Percentiles rank a stretch among this genome's conserved stretches.
Evolutionary conservation across 35 echinoderm and acorn worm genomes (phyloP).

Genomic region (Heliocidaris erythrogramma): DNA sequence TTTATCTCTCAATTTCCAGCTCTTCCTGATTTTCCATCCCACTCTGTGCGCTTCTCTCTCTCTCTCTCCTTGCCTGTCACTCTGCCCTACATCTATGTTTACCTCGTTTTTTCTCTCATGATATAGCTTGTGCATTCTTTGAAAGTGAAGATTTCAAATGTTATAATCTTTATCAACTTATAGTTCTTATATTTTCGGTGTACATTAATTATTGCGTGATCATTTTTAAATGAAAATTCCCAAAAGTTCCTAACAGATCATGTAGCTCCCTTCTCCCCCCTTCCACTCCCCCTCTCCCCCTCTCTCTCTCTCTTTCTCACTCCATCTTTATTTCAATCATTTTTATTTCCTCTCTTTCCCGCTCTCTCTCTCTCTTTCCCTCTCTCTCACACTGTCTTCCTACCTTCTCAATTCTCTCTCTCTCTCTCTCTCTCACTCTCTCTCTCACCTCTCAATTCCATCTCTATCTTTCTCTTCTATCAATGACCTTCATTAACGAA

Average conservation of each 20-base stretch:
- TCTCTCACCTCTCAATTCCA: too few relatives aligned
- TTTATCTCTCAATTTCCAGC: constrained; percentile 44
- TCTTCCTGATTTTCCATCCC: background rate
- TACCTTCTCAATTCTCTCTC: too few relatives aligned
- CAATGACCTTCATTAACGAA: too few relatives aligned
- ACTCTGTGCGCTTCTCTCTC: background rate
- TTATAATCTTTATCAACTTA: background rate
- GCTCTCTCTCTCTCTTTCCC: too few relatives aligned
- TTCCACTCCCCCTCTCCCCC: background rate
- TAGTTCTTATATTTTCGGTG: background rate
- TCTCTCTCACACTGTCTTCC: too few relatives aligned
- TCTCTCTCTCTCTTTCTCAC: background rate
- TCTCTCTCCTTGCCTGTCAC: background rate
- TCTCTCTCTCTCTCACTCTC: too few relatives aligned
- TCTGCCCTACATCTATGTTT: background rate
- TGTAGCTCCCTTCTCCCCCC: too few relatives aligned
- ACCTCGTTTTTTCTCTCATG: background rate
- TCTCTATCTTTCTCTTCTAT: too few relatives aligned
- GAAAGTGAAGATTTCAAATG: background rate
- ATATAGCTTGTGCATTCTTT: background rate
- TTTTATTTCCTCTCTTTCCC: too few relatives aligned
- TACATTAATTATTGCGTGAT: background rate
- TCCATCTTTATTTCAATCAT: too few relatives aligned
- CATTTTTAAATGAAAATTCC: too few relatives aligned
- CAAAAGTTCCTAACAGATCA: too few relatives aligned